A percentile compares a stretch with the other conserved stretches of the same genome.
phyloP scores from a whole-genome alignment of 2,113 vertebrate genomes.

The Pandion haliaetus region DNA sequence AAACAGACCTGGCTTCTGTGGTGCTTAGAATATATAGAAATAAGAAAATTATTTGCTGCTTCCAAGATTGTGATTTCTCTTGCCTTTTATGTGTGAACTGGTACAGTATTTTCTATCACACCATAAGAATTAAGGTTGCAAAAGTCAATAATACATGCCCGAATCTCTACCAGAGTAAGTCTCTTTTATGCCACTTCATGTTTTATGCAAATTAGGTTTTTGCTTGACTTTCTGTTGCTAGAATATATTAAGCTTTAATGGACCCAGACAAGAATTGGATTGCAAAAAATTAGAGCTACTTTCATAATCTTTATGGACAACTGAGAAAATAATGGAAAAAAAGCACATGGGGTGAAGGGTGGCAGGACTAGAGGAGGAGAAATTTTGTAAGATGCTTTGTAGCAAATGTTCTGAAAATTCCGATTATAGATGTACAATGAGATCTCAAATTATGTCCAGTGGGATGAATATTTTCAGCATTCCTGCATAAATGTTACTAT shows the following conservation, averaged over 20 bases:
- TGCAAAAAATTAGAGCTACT: slow-evolving; percentile 43
- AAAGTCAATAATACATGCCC: not conserved
- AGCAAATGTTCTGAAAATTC: not conserved
- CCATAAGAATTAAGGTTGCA: not conserved
- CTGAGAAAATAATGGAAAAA: not conserved
- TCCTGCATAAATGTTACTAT: not conserved
- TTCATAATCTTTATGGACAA: slow-evolving; percentile 1
- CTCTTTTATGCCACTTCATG: not conserved
- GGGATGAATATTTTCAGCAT: not conserved
- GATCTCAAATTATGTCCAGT: not conserved
- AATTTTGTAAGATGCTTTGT: not conserved
- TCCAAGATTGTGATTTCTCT: not conserved
- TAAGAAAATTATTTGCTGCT: not conserved
- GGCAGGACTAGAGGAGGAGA: not conserved
- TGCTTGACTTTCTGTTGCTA: not conserved
- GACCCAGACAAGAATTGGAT: slow-evolving; percentile 23
- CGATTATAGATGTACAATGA: not conserved
- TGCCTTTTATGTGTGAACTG: not conserved
- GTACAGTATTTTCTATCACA: not conserved
- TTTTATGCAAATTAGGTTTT: slow-evolving; percentile 57
- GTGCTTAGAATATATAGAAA: not conserved
- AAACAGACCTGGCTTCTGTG: not conserved
- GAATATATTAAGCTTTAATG: slow-evolving; percentile 56
- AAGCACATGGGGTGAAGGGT: not conserved
- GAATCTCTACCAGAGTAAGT: not conserved